A percentile compares a stretch with the other conserved stretches of the same genome.
These are phyloP conservation scores for Apantesis nais DNA, from an alignment of 2,888 invertebrate species.

Conservation along the genomic window DNA sequence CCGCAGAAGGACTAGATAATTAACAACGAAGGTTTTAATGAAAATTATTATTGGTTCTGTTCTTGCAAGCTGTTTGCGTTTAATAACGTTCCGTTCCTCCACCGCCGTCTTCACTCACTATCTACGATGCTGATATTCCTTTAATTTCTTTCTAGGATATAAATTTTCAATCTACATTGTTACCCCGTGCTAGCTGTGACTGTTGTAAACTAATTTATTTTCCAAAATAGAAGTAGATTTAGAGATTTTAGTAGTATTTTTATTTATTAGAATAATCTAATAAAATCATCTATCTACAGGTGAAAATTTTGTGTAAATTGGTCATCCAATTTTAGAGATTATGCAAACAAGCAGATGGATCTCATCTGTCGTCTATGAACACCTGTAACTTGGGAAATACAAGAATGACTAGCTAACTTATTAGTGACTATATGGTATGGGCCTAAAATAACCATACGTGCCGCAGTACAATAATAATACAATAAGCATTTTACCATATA, in stretches of 20 bases:
- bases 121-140: conserved; percentile 13
- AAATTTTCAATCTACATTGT: neutral
- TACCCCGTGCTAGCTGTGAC: neutral
- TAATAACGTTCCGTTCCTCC: conserved; percentile 33
- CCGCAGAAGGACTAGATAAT: conserved; percentile 53
- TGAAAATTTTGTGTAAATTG: neutral
- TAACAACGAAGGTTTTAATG: conserved; percentile 61
- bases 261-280: no score
- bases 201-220: neutral
- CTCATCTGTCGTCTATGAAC: no score
- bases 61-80: conserved; percentile 36
- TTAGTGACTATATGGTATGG: no score
- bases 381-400: no score
- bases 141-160: neutral
- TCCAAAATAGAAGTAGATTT: neutral
- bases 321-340: neutral
- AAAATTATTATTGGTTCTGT: conserved; percentile 58
- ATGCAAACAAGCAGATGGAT: no score
- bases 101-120: conserved; percentile 16
- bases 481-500: no score
- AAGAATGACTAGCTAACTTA: no score
- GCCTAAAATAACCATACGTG: no score
- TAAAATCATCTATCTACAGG: neutral
- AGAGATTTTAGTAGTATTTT: no score
- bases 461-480: no score